A percentile compares a stretch with the other conserved stretches of the same genome.
These are phyloP conservation scores for Myiopsitta monachus DNA, from an alignment of 2,113 vertebrate genomes.

Conservation along the genomic window DNA sequence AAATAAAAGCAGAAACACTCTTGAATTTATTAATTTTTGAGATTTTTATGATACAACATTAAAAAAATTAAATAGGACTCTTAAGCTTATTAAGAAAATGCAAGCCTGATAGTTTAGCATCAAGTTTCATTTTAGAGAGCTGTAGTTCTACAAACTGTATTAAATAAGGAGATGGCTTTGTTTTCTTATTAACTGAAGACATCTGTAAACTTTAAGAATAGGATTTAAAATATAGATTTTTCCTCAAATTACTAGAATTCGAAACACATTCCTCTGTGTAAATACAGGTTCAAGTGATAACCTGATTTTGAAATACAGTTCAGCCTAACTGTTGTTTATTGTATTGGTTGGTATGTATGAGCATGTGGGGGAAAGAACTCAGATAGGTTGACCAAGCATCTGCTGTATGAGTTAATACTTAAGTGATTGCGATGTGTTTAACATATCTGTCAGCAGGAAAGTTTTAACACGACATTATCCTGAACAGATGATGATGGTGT, in stretches of 20 bases:
- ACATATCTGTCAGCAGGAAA: neutral
- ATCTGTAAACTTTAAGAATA: neutral
- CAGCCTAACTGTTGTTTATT: neutral
- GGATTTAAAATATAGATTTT: neutral
- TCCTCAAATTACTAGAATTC: neutral
- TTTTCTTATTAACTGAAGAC: neutral
- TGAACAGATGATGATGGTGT: neutral
- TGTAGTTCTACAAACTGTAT: neutral
- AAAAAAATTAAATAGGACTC: neutral
- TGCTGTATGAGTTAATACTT: neutral
- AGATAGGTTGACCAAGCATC: neutral
- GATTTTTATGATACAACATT: neutral
- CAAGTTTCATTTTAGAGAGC: neutral
- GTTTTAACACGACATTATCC: neutral
- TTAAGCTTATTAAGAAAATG: neutral
- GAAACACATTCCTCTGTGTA: neutral
- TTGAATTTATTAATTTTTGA: neutral
- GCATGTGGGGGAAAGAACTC: neutral
- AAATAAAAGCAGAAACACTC: neutral
- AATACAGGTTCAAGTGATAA: neutral
- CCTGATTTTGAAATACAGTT: neutral
- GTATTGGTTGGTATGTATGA: neutral
- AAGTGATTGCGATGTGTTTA: neutral
- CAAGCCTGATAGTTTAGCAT: neutral
- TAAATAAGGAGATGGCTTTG: neutral